Evolutionary conservation across 2,888 invertebrate genomes (phyloP), one percentile per base, ranked within the genome.

Genomic region (Papilio gigon): DNA sequence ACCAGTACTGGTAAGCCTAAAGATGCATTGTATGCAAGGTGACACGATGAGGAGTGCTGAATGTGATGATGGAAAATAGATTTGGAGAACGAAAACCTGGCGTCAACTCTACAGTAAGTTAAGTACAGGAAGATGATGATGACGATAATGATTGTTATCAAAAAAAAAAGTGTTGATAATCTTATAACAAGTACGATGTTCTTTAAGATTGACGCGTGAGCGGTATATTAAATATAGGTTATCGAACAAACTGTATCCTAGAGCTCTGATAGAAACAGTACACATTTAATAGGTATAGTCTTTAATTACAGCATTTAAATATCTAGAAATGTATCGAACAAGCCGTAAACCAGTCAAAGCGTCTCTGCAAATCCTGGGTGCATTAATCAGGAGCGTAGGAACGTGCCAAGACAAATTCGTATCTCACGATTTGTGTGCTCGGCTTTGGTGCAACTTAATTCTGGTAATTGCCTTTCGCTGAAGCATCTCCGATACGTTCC

Each of bases 321-420:
- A 56, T 42, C 20, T 40, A 53, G 63, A 33, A 42, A 58, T 35
- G 44, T 59, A 64, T 68, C 61, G 69, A 47, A 40, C 60, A 61
- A 44, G 30, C 37, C 65, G 65, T 69, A 65, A 69, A 69, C 60
- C 53, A 61, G 17, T 69, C 69, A 65, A 65, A 69, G 65, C 65
- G 65, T 61, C 65, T 60, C 59, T 65, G 65, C 65, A 65, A 69
- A 69, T 69, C 69, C 65, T 61, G 6, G 69, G 42, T 61, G 65
- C 69, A 69, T 69, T 69, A 65, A 69, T 69, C 65, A 69, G 61
- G 25, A 44, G 14, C 69, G 40, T 8, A 65, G 60, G 53, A 33
- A 61, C 69, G 69, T 69, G 69, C 69, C 69, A 68, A 68, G 68
- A 69, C 69, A 69, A 69, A 69, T 69, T 69, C 65, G 69, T 69